Conservation (phyloP, 2,888 invertebrate genomes). For the Epistrophella euchroma region DNA sequence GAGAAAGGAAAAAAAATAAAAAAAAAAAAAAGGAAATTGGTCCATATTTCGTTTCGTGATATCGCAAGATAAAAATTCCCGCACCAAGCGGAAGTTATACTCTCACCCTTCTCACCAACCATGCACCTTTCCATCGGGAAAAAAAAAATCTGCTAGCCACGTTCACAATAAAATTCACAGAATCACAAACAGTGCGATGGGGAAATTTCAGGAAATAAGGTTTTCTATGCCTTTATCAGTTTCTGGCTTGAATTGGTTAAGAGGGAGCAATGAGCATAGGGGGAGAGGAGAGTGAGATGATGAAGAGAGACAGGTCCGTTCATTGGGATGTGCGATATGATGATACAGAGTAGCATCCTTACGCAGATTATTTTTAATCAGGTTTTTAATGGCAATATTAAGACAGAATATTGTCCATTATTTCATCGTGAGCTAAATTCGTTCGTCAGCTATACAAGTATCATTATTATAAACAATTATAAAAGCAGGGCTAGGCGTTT, state of each 20-base stretch:
- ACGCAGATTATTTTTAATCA: no score
- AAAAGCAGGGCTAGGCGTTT: no score
- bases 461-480: no score
- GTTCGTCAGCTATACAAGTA: no score
- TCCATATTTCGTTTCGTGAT: slow-evolving; percentile 51
- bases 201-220: slow-evolving; percentile 30
- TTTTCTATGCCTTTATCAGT: slow-evolving; percentile 44
- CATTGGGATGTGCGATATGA: no score
- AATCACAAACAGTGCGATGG: slow-evolving; percentile 18
- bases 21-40: slow-evolving; percentile 28
- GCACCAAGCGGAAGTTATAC: slow-evolving; percentile 11
- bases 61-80: slow-evolving; percentile 43
- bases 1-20: neutral
- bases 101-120: no score
- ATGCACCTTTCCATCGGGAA: neutral
- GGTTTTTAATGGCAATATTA: no score
- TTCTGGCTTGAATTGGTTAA: slow-evolving; percentile 15
- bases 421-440: no score
- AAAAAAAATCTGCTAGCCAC: slow-evolving; percentile 21
- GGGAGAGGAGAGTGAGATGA: neutral
- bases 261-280: slow-evolving; percentile 13
- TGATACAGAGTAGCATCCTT: no score
- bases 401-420: no score
- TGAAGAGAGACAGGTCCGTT: neutral
- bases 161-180: slow-evolving; percentile 38